Evolutionary conservation across 2,797 vertebrate genomes (phyloP), one percentile per base, ranked within the genome.

Genomic region (Gila robusta): DNA sequence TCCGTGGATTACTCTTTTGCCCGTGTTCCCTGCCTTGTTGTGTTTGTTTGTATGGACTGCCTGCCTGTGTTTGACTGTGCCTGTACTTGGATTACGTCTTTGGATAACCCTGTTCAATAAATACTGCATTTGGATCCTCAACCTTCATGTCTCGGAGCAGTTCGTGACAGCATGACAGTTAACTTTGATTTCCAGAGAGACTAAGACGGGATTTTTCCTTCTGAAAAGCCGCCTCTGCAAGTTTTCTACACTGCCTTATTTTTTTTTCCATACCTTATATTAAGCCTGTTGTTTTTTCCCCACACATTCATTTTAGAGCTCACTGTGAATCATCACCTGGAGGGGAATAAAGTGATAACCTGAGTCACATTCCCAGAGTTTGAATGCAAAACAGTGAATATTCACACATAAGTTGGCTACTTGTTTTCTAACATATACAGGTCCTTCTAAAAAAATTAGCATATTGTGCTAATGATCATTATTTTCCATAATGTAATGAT

Each of bases 151-250:
- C 37, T 39, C 1, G 6, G 37, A 39, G 37, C 37, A 39, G 37
- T 39, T 39, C 6, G 6, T 39, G 37, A 39, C 41, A 44, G 9
- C 5, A 74, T 47, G 14, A 14, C 37, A 47, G n/a, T 28, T 79
- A 47, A 83, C 79, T 81, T 76, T 89, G 88, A 69, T 71, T 76
- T 82, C 70, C 71, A 83, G 85, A 76, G 76, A 84, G 44, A 79
- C 67, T 87, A 62, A 64, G 32, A 66, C 6, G 54, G 2, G 21
- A 41, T 35, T 67, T 69, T 80, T 12, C 28, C 23, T 79, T 77
- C 44, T 64, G 37, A 44, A 35, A 70, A 79, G 39, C 81, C 83
- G 47, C 78, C 76, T 87, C 81, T 83, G 86, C 85, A 69, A 64
- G 67, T 79, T 87, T 86, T 80, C 79, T 69, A 21, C 79, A 74